Evolutionary conservation across 2,113 vertebrate species (phyloP).

Genomic region (Rattus rattus): DNA sequence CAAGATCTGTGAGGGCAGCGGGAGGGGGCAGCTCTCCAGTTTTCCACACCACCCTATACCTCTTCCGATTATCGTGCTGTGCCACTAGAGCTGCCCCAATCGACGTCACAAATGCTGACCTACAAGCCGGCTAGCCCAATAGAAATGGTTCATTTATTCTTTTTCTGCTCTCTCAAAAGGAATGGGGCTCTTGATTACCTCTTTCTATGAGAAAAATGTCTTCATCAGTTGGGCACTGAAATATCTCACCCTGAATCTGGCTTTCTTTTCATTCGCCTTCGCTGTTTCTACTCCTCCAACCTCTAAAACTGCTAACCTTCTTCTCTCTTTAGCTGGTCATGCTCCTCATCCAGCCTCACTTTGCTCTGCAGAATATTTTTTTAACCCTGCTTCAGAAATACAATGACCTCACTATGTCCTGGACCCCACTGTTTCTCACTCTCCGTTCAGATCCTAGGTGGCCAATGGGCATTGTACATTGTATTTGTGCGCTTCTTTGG

Average conservation of each 20-base stretch:
- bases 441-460: background rate
- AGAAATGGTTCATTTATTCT: background rate
- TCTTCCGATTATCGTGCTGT: background rate
- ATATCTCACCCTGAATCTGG: background rate
- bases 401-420: background rate
- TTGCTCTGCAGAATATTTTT: background rate
- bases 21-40: no score
- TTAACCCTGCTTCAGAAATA: background rate
- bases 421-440: background rate
- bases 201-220: slow-evolving; percentile 32
- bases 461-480: background rate
- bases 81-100: background rate
- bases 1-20: no score
- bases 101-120: background rate
- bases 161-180: background rate
- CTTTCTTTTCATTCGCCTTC: background rate
- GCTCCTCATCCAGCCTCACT: background rate
- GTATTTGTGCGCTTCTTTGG: background rate
- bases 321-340: background rate
- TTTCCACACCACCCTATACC: background rate
- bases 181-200: background rate
- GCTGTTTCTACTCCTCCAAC: background rate
- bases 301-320: background rate
- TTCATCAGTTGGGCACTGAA: background rate
- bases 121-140: background rate